Percentiles rank a stretch among this genome's conserved stretches.
Conservation (phyloP, 2,113 vertebrate genomes). For the Hippolais icterina region DNA sequence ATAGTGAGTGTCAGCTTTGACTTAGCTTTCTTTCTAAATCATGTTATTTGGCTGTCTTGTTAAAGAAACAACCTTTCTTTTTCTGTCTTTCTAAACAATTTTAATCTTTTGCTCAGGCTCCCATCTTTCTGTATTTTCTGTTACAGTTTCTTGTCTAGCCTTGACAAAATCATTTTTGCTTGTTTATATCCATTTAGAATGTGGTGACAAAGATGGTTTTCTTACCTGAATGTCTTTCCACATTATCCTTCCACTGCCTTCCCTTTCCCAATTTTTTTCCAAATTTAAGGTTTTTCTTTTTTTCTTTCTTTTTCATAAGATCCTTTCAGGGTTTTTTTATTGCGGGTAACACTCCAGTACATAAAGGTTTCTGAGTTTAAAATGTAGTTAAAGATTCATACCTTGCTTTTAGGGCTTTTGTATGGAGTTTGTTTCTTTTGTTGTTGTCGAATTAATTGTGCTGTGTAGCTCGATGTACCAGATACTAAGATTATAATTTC, state of each 20-base stretch:
- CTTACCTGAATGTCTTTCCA: background rate
- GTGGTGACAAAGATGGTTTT: background rate
- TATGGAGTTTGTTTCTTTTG: background rate
- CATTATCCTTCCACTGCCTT: background rate
- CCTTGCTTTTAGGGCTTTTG: background rate
- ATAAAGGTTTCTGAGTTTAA: background rate
- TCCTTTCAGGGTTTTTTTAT: background rate
- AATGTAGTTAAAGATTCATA: background rate
- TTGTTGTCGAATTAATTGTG: background rate
- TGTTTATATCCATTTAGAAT: background rate
- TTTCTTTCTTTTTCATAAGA: background rate
- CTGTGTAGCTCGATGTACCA: fast-evolving
- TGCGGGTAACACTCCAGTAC: background rate
- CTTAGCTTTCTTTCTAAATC: slow-evolving; percentile 15
- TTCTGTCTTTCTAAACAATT: background rate
- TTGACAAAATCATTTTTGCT: slow-evolving; percentile 1
- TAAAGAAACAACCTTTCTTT: background rate
- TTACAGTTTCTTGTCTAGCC: slow-evolving; percentile 4
- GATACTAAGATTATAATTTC: background rate
- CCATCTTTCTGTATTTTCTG: background rate
- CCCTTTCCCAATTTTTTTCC: background rate
- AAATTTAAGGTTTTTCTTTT: background rate
- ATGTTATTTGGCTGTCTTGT: background rate
- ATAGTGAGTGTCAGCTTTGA: slow-evolving; percentile 12
- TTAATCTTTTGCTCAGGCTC: slow-evolving; percentile 4